Evolutionary conservation across 2,113 vertebrate species (phyloP), one percentile per base, ranked within the genome.

Genomic region (Phylloscopus trochilus): DNA sequence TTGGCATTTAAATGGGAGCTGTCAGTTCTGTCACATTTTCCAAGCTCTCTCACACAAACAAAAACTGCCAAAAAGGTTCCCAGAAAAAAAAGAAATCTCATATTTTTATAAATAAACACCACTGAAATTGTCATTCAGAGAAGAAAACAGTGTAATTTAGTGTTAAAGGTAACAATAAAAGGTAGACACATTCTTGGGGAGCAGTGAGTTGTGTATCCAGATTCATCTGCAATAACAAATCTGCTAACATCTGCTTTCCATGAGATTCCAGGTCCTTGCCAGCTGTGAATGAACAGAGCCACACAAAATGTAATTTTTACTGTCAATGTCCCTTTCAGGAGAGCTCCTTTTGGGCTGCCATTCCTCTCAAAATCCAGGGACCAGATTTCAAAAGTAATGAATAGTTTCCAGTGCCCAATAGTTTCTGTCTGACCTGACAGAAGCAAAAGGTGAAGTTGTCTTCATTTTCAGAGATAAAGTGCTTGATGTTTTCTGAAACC

Each of bases 1-100:
- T 94, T 94, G 85, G n/a, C 53, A 78, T 95, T 86, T 92, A 87
- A 96, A 95, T 77, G 28, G 52, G 20, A 92, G 24, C n/a, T 68
- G 79, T 76, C 87, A 66, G 37, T 66, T 91, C 37, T 60, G 27
- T 75, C 59, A 53, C 5, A 0, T 86, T 74, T 62, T 86, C 26
- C 59, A 86, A 80, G 28, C 13, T 53, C 13, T 51, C 52, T 41
- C 75, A 28, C 30, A 37, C 8, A 43, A 16, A 62, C 1, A 69
- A 47, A 94, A 83, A 43, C 26, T 79, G 14, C 16, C 66, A 33
- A 60, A 84, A 67, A 44, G 16, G 4, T 7, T 78, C 27, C 5
- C 14, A 18, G 21, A 89, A 85, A 75, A 75, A 75, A 64, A 81
- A 67, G 9, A 43, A 70, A 37, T 19, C 6, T 55, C 18, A 4